Base-by-base conservation (phyloP, 2,888 invertebrate species). In the Uropetala carovei region DNA sequence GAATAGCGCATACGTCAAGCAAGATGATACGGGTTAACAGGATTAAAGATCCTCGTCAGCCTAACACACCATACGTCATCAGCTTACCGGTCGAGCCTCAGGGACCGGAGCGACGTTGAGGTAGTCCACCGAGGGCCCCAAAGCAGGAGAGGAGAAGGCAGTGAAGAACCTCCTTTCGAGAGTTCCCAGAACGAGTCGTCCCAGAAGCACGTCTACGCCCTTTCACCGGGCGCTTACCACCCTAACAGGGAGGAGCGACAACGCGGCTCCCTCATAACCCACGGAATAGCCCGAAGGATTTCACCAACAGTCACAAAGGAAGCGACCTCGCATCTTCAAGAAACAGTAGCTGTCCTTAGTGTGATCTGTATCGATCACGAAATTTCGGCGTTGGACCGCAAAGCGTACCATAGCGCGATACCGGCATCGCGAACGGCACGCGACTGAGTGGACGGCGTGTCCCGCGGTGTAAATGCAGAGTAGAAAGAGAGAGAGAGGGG, bases 371-470 rank as follows among this genome's bases (percentile, higher is more conserved):
- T 75, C 75, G 75, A 75, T 75, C 75, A 75, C 75, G 4, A 11
- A 75, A 75, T 75, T 75, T 27, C 27, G 22, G 75, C 18, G n/a
- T 22, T 22, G 75, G 75, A 27, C 18, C 18, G 22, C 60, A n/a
- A 27, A 30, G 60, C 5, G 59, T 57, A 27, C 43, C n/a, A 89
- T 89, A 30, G 22, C 60, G 60, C 86, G n/a, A n/a, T n/a, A n/a
- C n/a, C 83, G 30, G 89, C 89, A 89, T 89, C 89, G 64, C 89
- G 89, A 64, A 64, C 30, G 89, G 60, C 89, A 89, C 89, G 89
- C 89, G 64, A 89, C 86, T 86, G 59, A 86, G n/a, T 11, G 86
- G 57, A 64, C 89, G 89, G 89, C 89, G 89, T 89, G 89, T 86
- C 59, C 59, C 60, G 18, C 89, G 89, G 30, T 59, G 86, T 27